phyloP scores from a whole-genome alignment of 1,140 invertebrate species.

The Sipha flava region DNA sequence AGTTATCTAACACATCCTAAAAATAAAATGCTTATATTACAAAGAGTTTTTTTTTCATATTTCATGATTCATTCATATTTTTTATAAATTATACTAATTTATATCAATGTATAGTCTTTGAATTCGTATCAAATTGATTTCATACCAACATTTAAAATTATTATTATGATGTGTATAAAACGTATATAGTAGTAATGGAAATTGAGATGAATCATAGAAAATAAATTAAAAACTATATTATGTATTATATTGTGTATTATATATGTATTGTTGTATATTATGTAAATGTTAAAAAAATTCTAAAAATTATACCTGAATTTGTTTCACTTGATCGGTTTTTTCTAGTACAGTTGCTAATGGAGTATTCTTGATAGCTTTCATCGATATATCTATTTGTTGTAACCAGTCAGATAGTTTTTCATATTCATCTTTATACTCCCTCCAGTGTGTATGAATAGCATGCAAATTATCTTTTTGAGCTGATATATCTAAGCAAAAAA shows the following conservation, averaged over 20 bases:
- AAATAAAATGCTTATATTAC: slow-evolving; percentile 33
- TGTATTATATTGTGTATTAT: no score
- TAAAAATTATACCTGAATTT: slow-evolving; percentile 50
- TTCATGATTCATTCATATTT: background rate
- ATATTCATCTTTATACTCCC: slow-evolving; percentile 86
- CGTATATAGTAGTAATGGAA: no score
- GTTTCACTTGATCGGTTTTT: slow-evolving; percentile 73
- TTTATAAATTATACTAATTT: no score
- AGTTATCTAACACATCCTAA: slow-evolving; percentile 60
- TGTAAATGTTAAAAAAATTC: background rate
- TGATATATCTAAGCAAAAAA: slow-evolving; percentile 56
- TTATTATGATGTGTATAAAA: no score
- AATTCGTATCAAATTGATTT: no score
- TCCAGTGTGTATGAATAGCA: slow-evolving; percentile 70
- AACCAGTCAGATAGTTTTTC: slow-evolving; percentile 86
- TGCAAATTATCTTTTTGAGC: slow-evolving; percentile 76
- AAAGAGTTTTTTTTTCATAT: background rate
- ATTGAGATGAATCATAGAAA: no score
- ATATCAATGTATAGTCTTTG: no score
- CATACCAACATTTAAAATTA: no score
- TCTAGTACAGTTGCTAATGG: slow-evolving; percentile 71
- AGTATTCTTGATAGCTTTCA: slow-evolving; percentile 82
- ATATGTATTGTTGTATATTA: no score
- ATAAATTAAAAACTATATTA: no score
- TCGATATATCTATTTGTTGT: slow-evolving; percentile 82